phyloP scores from a whole-genome alignment of 2,113 vertebrate genomes.

The Martes martes region DNA sequence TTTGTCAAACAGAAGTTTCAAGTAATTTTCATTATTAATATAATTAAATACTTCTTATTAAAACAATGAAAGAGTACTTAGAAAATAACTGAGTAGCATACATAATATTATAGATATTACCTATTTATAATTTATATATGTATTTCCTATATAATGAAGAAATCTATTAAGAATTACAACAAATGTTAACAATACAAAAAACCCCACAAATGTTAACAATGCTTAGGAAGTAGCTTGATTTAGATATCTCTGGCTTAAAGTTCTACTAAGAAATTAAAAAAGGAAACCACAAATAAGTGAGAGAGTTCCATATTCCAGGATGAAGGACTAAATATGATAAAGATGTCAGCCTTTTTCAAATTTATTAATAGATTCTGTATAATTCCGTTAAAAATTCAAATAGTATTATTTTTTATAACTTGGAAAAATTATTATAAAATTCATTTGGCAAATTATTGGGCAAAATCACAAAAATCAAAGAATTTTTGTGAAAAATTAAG shows the following conservation, averaged over 20 bases:
- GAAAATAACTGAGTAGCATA: not conserved
- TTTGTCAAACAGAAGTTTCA: not conserved
- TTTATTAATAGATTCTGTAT: not conserved
- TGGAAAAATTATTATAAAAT: not conserved
- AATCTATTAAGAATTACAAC: not conserved
- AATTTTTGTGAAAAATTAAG: not conserved
- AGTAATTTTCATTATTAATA: not conserved
- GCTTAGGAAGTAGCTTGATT: not conserved
- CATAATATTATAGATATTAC: not conserved
- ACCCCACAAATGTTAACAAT: not conserved
- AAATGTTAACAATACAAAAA: not conserved
- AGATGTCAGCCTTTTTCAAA: not conserved
- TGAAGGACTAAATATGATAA: not conserved
- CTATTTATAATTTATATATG: not conserved
- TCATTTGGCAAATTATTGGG: not conserved
- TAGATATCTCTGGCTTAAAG: not conserved
- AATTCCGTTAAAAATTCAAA: not conserved
- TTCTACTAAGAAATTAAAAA: slow-evolving; percentile 1
- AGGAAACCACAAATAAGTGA: not conserved
- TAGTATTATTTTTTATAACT: not conserved
- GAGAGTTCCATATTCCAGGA: not conserved
- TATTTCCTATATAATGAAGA: not conserved
- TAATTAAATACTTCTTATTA: not conserved
- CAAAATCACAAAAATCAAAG: not conserved
- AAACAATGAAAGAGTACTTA: not conserved